Percentiles rank a stretch among this genome's conserved stretches.
phyloP scores from a whole-genome alignment of 1,140 invertebrate species.

The Argopecten irradians region DNA sequence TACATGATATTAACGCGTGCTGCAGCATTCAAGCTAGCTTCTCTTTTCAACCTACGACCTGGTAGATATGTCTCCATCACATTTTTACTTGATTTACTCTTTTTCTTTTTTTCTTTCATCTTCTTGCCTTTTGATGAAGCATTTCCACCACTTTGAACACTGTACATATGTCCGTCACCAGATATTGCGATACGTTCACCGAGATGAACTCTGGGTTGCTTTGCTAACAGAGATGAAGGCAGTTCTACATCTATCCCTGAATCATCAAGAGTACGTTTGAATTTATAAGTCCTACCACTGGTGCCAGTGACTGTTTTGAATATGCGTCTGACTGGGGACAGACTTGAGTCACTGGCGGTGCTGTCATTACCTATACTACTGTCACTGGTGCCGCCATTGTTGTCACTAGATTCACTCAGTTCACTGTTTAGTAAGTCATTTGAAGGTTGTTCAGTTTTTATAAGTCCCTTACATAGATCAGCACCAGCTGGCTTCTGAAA shows the following conservation, averaged over 20 bases:
- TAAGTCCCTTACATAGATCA: neutral
- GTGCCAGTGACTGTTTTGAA: neutral
- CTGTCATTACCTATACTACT: neutral
- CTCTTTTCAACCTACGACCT: constrained; percentile 39
- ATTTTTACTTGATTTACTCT: constrained; percentile 30
- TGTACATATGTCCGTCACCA: neutral
- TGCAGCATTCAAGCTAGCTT: constrained; percentile 49
- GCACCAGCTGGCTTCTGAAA: neutral
- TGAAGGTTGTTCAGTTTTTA: constrained; percentile 15
- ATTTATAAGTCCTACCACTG: constrained; percentile 7
- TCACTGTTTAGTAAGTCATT: neutral
- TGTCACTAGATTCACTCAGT: neutral
- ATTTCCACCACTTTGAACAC: neutral
- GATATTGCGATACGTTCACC: constrained; percentile 28
- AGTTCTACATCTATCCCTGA: neutral
- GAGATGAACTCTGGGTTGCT: constrained; percentile 30
- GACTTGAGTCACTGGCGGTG: neutral
- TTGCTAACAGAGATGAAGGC: neutral
- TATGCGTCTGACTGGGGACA: neutral
- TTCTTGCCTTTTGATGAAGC: neutral
- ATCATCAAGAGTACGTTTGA: neutral
- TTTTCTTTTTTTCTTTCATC: constrained; percentile 32
- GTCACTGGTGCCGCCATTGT: neutral
- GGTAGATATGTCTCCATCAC: constrained; percentile 32
- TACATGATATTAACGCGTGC: constrained; percentile 51